phyloP scores from a whole-genome alignment of 2,888 invertebrate genomes.

The Apoda limacodes region DNA sequence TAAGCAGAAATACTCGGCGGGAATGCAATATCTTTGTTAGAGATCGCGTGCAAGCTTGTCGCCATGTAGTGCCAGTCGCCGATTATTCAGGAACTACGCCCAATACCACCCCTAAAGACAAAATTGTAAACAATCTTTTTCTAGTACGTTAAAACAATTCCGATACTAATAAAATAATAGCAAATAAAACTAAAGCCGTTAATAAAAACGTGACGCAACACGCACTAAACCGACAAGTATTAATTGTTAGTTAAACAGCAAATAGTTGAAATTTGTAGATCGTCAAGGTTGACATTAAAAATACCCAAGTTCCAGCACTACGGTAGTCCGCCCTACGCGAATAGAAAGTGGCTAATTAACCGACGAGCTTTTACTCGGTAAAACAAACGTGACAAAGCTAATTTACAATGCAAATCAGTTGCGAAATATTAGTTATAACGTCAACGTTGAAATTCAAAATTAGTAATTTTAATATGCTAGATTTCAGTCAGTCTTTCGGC shows the following conservation, averaged over 20 bases:
- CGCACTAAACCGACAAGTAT: constrained; percentile 24
- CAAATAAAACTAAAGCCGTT: constrained; percentile 19
- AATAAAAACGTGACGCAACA: constrained; percentile 24
- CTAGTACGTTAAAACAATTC: too few species aligned
- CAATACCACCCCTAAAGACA: constrained; percentile 52
- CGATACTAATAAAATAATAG: too few species aligned
- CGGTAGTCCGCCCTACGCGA: constrained; percentile 40
- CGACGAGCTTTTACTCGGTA: constrained; percentile 55
- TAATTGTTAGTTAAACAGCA: too few species aligned
- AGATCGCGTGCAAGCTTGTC: constrained; percentile 55
- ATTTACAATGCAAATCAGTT: constrained; percentile 68
- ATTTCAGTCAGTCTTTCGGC: constrained; percentile 62
- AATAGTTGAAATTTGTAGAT: too few species aligned
- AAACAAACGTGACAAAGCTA: constrained; percentile 56
- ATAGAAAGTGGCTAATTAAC: constrained; percentile 68
- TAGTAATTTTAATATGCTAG: constrained; percentile 64
- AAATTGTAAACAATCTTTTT: constrained; percentile 21
- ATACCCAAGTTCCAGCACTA: too few species aligned
- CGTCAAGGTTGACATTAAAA: constrained; percentile 39
- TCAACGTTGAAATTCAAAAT: constrained; percentile 64
- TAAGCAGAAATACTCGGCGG: too few species aligned
- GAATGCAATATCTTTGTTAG: constrained; percentile 41
- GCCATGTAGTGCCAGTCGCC: constrained; percentile 68
- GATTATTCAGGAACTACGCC: constrained; percentile 49
- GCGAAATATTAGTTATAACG: constrained; percentile 66